These are phyloP conservation scores for Fundulus diaphanus DNA, from an alignment of 2,797 vertebrate genomes.

Conservation along the genomic window DNA sequence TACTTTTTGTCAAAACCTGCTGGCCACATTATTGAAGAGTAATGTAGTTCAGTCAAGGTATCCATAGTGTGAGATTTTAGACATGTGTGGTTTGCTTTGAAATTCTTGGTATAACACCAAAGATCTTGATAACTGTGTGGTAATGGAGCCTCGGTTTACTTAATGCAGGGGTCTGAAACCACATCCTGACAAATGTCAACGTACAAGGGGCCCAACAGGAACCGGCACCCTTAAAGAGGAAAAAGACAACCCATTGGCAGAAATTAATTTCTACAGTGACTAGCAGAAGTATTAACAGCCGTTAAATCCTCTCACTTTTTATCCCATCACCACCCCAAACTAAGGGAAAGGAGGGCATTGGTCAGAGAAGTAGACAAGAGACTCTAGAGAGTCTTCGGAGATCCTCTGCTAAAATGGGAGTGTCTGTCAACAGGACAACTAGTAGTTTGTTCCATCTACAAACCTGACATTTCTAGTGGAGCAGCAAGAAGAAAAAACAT, in stretches of 20 bases:
- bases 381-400: no score
- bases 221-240: not conserved
- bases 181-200: conserved; percentile 21
- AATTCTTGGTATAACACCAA: not conserved
- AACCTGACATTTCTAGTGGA: no score
- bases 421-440: not conserved
- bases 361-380: no score
- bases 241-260: conserved; percentile 6
- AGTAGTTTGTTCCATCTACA: not conserved
- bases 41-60: not conserved
- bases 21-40: not conserved
- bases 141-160: not conserved
- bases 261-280: not conserved
- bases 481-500: not conserved
- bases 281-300: not conserved
- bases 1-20: not conserved
- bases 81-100: not conserved
- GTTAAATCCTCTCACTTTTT: not conserved
- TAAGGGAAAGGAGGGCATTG: no score
- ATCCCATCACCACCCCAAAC: not conserved
- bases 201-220: not conserved
- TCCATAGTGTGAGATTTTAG: not conserved
- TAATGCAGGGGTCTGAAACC: conserved; percentile 2
- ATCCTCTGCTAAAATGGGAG: not conserved
- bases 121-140: not conserved